A percentile compares a stretch with the other conserved stretches of the same genome.
These are phyloP conservation scores for Bubo scandiacus DNA, from an alignment of 2,113 vertebrate genomes.

Conservation along the genomic window DNA sequence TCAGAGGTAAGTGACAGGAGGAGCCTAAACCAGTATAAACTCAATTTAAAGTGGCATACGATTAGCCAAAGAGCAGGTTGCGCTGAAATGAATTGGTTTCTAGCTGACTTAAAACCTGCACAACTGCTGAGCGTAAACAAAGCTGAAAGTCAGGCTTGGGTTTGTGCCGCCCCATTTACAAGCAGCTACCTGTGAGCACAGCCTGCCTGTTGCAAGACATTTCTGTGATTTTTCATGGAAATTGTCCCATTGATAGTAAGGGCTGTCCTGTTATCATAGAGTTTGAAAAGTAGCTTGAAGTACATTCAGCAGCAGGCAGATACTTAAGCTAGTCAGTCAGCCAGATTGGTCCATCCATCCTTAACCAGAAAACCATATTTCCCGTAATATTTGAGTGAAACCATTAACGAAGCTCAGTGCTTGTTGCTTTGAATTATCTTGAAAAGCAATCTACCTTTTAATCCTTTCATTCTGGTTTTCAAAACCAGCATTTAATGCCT, in stretches of 20 bases:
- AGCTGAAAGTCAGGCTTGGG: neutral
- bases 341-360: neutral
- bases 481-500: neutral
- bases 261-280: neutral
- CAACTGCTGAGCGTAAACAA: neutral
- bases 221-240: neutral
- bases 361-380: conserved; percentile 23
- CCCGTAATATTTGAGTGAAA: neutral
- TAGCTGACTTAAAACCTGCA: neutral
- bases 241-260: neutral
- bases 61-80: neutral
- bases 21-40: neutral
- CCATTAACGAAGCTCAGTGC: neutral
- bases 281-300: neutral
- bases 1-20: neutral
- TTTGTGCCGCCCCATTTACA: neutral
- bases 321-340: neutral
- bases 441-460: conserved; percentile 20
- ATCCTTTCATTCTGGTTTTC: conserved; percentile 29
- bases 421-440: conserved; percentile 25
- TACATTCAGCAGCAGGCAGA: neutral
- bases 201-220: neutral
- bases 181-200: neutral
- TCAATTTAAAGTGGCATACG: neutral
- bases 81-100: neutral